Evolutionary conservation across 92 coral and sea anemone species (phyloP), one percentile per base, ranked within the genome.

Genomic region (Epizoanthus fatuus): DNA sequence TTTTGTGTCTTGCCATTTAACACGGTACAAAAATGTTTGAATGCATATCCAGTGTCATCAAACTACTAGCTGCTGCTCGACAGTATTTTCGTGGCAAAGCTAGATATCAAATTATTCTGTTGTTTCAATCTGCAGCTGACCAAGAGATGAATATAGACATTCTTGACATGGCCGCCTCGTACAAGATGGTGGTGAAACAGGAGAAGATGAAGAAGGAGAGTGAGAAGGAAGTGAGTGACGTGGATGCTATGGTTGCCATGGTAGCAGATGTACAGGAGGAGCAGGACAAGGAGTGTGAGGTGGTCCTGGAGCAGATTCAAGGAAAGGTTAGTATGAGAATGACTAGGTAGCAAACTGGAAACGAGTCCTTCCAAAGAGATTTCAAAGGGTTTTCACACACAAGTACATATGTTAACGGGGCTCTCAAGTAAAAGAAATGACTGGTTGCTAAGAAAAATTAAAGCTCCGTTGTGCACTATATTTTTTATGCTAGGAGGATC

Each of bases 121-220:
- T 25, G 16, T 10, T 3, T 19, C 0, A 3, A 11, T 84, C 19
- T 71, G n/a, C 76, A 97, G 99, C 97, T 60, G 99, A 97, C 73
- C 98, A 95, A 59, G 97, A 93, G 45, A 88, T 92, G 88, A 97
- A 97, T 74, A 80, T 91, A 42, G 98, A 95, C 62, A 91, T 97
- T 52, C 87, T 97, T 63, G 99, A 97, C 92, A 95, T 97, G 99
- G 99, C 98, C 0, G 80, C 95, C 5, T 98, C 97, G 7, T 97
- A 91, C 87, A 93, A 96, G 81, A 91, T 97, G 42, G 98, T 93
- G 72, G 92, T 94, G 69, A 93, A 91, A 14, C 95, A 98, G 3
- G 77, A 69, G 74, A 90, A 93, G 72, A 32, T 95, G 89, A 68
- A 74, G 56, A 87, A 55, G 47, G 79, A 85, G 69, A 87, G 87